Evolutionary conservation across 2,888 invertebrate species (phyloP).

Genomic region (Lycaena phlaeas): DNA sequence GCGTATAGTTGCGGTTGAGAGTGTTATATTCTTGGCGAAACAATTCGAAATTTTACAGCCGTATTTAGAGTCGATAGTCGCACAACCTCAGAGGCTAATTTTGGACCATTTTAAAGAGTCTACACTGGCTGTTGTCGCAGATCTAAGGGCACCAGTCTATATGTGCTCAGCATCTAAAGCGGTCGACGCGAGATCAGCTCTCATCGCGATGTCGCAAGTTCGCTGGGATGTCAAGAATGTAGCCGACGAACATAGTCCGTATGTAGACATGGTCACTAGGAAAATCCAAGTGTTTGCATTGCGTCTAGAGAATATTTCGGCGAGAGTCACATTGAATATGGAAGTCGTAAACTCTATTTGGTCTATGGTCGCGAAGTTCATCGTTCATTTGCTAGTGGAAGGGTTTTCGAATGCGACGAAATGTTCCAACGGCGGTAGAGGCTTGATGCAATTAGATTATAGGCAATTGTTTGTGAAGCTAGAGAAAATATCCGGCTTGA

Average conservation of each 20-base stretch:
- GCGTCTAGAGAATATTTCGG: slow-evolving; percentile 81
- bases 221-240: slow-evolving; percentile 97
- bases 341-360: slow-evolving; percentile 83
- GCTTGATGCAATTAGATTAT: slow-evolving; percentile 98
- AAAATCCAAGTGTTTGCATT: slow-evolving; percentile 85
- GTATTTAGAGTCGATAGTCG: slow-evolving; percentile 88
- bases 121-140: slow-evolving; percentile 80
- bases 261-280: slow-evolving; percentile 84
- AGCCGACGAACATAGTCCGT: slow-evolving; percentile 93
- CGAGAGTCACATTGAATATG: slow-evolving; percentile 79
- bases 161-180: slow-evolving; percentile 87
- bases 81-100: slow-evolving; percentile 77
- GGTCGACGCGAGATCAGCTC: slow-evolving; percentile 82
- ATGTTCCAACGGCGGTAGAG: slow-evolving; percentile 96
- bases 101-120: slow-evolving; percentile 82
- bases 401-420: slow-evolving; percentile 93
- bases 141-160: slow-evolving; percentile 89
- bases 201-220: slow-evolving; percentile 91
- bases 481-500: slow-evolving; percentile 87
- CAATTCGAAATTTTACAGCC: slow-evolving; percentile 89
- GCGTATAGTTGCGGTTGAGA: slow-evolving; percentile 93
- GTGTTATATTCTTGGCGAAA: slow-evolving; percentile 89
- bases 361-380: slow-evolving; percentile 89
- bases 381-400: slow-evolving; percentile 92
- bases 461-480: slow-evolving; percentile 93